Evolutionary conservation across 2,797 vertebrate genomes (phyloP).

Genomic region (Cichlasoma orientale): DNA sequence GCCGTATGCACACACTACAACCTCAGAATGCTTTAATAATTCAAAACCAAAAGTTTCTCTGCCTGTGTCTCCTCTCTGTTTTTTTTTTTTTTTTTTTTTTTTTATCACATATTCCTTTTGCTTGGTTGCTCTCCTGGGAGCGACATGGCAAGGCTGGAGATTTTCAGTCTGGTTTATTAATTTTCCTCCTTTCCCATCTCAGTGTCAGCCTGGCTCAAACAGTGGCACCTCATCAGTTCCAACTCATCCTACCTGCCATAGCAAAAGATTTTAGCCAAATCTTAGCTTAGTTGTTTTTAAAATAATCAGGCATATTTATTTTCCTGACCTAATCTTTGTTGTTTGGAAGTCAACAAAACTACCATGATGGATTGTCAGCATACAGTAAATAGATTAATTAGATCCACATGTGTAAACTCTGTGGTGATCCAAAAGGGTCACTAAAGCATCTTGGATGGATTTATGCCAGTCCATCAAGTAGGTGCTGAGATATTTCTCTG

Average conservation of each 20-base stretch:
- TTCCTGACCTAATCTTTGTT: not conserved
- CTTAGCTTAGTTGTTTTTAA: slow-evolving; percentile 1
- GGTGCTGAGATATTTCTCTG: not conserved
- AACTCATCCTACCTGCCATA: slow-evolving; percentile 26
- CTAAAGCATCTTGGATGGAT: not conserved
- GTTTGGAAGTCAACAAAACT: not conserved
- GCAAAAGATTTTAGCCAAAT: not conserved
- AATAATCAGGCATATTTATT: not conserved
- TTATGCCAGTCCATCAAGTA: not conserved
- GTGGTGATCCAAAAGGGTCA: not conserved
- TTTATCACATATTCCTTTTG: slow-evolving; percentile 82
- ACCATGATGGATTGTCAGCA: not conserved
- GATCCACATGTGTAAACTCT: not conserved
- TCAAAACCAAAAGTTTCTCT: slow-evolving; percentile 66
- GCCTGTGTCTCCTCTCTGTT: slow-evolving; percentile 56
- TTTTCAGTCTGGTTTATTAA: slow-evolving; percentile 66
- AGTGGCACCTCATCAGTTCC: slow-evolving; percentile 33
- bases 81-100: slow-evolving; percentile 17
- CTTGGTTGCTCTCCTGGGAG: slow-evolving; percentile 59
- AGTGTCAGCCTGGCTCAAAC: slow-evolving; percentile 57
- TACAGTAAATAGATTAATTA: not conserved
- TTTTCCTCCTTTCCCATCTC: slow-evolving; percentile 40
- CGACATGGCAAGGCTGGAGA: slow-evolving; percentile 54
- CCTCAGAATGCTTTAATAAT: slow-evolving; percentile 71
- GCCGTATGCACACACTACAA: slow-evolving; percentile 37